Evolutionary conservation across 2,797 vertebrate species (phyloP).

Genomic region (Anguilla obscura): DNA sequence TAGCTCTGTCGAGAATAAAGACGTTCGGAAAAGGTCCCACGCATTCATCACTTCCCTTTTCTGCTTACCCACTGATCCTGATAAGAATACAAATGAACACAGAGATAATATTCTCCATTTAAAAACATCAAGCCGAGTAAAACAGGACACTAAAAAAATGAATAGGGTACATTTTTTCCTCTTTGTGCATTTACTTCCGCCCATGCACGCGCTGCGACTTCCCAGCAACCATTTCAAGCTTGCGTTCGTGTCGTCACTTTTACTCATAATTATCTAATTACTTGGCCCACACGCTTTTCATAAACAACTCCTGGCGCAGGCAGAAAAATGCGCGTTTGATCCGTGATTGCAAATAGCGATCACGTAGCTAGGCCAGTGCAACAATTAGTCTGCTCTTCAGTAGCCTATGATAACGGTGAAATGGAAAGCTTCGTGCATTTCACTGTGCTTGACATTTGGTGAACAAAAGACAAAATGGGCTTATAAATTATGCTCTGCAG

Average conservation of each 20-base stretch:
- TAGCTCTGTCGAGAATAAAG: constrained; percentile 32
- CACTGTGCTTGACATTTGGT: not conserved
- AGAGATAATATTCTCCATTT: constrained; percentile 25
- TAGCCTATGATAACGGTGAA: not conserved
- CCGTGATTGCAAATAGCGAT: not conserved
- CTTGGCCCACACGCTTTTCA: constrained; percentile 4
- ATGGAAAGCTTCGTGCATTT: not conserved
- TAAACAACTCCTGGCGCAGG: not conserved
- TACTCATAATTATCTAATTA: not conserved
- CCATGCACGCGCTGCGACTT: not conserved
- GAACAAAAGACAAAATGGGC: not conserved
- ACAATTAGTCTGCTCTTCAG: not conserved
- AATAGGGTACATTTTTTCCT: constrained; percentile 17
- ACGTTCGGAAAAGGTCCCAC: constrained; percentile 28
- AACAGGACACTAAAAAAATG: constrained; percentile 5
- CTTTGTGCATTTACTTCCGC: constrained; percentile 1
- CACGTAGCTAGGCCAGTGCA: not conserved
- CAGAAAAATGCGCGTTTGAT: not conserved
- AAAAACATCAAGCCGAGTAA: constrained; percentile 12
- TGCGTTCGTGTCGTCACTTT: not conserved
- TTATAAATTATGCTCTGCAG: not conserved
- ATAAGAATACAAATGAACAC: constrained; percentile 39
- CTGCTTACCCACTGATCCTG: constrained; percentile 28
- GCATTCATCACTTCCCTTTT: constrained; percentile 33
- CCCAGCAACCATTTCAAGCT: not conserved